Base-by-base conservation (phyloP, 1,140 invertebrate species). In the Hydropsyche tenuis region DNA sequence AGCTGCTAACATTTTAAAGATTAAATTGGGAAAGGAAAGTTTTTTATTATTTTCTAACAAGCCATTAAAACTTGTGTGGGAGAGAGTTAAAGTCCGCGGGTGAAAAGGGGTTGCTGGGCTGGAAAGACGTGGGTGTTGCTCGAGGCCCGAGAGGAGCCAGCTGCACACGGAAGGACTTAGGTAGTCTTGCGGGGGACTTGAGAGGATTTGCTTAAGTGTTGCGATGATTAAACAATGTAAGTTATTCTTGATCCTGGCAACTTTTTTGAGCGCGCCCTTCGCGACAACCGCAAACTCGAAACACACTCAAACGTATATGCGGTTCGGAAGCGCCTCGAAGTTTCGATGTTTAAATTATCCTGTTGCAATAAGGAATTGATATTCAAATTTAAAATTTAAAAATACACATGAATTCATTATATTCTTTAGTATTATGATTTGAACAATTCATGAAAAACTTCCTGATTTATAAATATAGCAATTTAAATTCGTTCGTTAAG, bases 1-100 rank as follows among this genome's bases (percentile, higher is more conserved):
- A 22, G 27, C 22, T 42, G 68, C 68, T 56, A 56, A 70, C 68
- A 70, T 70, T 70, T 70, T 70, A 70, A 70, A 70, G 68, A 70
- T 70, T 70, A 70, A 70, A 70, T 70, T 70, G 48, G 68, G 68
- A 70, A 45, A 70, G 68, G 48, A 70, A 70, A 70, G 68, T 70
- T 70, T 70, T 60, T 70, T 70, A 70, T 70, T 70, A 70, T 70
- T 70, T 70, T 70, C 68, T 70, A 70, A 70, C 68, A 70, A 70
- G 68, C 68, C 68, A 70, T 70, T 70, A 70, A 70, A 70, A 70
- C 68, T 70, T 70, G 51, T 30, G 27, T 22, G 51, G 23, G 30
- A 70, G 51, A 45, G 51, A 70, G 68, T 70, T 70, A 70, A 56
- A 45, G 68, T 70, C 4, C 4, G 25, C 48, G 56, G 22, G 30